A percentile compares a stretch with the other conserved stretches of the same genome.
Evolutionary conservation across 2,888 invertebrate species (phyloP).

Genomic region (Pachydiplax longipennis): DNA sequence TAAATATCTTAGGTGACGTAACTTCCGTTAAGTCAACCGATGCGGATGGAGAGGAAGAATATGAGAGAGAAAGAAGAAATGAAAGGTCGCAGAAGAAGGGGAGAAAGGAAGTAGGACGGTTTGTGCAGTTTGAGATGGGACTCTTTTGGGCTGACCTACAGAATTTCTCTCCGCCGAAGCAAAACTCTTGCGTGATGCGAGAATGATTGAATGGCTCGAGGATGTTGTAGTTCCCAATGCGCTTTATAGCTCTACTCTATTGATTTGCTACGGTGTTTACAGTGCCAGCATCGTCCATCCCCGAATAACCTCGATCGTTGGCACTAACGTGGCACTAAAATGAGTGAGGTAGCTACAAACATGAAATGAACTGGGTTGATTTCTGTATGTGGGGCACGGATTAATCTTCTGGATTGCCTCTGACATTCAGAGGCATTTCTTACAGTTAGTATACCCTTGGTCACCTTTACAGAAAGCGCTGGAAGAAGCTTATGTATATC

Average conservation of each 20-base stretch:
- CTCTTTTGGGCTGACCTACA: background rate
- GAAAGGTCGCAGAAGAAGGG: background rate
- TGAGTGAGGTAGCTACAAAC: background rate
- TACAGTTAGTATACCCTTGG: too few species aligned
- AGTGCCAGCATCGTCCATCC: background rate
- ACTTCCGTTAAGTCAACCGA: too few species aligned
- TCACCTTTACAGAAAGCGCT: too few species aligned
- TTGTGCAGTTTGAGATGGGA: background rate
- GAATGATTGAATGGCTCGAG: background rate
- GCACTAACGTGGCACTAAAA: background rate
- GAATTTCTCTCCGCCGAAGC: background rate
- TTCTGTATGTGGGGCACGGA: too few species aligned
- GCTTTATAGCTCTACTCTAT: background rate
- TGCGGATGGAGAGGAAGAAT: background rate
- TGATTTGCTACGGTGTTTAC: background rate
- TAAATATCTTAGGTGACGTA: too few species aligned
- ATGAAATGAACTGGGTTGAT: too few species aligned
- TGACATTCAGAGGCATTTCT: too few species aligned
- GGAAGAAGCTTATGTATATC: too few species aligned
- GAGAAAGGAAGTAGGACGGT: background rate
- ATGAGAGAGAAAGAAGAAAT: background rate
- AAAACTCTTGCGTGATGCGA: background rate
- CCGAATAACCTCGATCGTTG: background rate
- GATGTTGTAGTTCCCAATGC: background rate
- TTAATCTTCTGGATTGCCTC: too few species aligned